Base-by-base conservation (phyloP, 2,113 vertebrate genomes). In the Cephalopterus ornatus region DNA sequence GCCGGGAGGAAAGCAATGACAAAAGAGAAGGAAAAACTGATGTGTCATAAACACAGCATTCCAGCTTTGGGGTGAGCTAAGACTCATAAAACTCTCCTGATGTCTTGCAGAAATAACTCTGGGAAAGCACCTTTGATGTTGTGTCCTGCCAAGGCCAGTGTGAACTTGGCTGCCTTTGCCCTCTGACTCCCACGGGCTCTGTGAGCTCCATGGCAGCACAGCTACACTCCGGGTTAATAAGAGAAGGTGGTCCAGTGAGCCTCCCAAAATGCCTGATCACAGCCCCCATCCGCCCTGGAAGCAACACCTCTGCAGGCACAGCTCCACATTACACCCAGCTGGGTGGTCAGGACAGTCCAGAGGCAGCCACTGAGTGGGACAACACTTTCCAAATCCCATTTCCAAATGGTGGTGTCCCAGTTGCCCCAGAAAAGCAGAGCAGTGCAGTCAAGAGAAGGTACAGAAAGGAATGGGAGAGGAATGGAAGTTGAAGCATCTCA, bases 391-490 rank as follows among this genome's bases (percentile, higher is more conserved):
- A 52, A 14, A 16, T 13, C 12, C 12, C 30, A 47, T 13, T 30
- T n/a, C 30, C 0, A 0, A n/a, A 22, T 8, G 19, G 30, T 3
- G 1, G 19, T 8, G 33, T 16, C 18, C 5, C 53, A 53, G 3
- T 2, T 4, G 2, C 17, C 35, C 19, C 11, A 47, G 39, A 32
- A 47, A 52, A 56, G 44, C n/a, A 55, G 49, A 56, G 4, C 26
- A 72, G 23, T 6, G n/a, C 33, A 14, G 13, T n/a, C 66, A 77
- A 71, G 24, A 67, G 82, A 55, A 73, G 28, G 49, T 1, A 11
- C 17, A 23, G 24, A 41, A 39, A 6, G 8, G 21, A 93, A 74
- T 5, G 42, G 27, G 62, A 68, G 17, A 70, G 26, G 17, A 74
- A 82, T 5, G 5, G 19, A 63, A 66, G 21, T 0, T 59, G 61